phyloP scores from a whole-genome alignment of 2,888 invertebrate species.

The Xestia c-nigrum region DNA sequence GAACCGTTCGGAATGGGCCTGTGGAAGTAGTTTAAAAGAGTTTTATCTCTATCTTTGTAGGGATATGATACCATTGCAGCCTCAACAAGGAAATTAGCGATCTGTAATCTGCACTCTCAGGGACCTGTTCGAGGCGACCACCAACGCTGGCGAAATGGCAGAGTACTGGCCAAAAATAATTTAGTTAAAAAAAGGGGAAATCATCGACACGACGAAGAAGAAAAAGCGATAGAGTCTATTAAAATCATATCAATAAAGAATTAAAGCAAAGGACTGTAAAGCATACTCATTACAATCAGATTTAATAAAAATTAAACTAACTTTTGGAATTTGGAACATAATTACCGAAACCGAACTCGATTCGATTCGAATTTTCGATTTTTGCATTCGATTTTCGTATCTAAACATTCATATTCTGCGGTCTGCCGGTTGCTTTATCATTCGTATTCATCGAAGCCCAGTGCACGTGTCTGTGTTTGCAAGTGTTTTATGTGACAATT shows the following conservation, averaged over 20 bases:
- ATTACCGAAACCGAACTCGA: not conserved
- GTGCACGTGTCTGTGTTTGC: not conserved
- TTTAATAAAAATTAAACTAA: not conserved
- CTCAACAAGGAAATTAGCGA: not conserved
- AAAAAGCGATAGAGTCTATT: too few species aligned
- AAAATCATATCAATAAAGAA: not conserved
- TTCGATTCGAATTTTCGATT: not conserved
- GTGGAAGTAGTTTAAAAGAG: conserved; percentile 20
- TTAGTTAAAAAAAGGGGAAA: too few species aligned
- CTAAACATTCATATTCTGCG: not conserved
- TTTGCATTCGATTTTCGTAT: not conserved
- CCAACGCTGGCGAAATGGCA: too few species aligned
- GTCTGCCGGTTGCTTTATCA: not conserved
- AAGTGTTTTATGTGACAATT: not conserved
- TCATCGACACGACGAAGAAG: too few species aligned
- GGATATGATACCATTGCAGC: conserved; percentile 16
- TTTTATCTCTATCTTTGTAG: conserved; percentile 6
- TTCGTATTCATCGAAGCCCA: conserved; percentile 2
- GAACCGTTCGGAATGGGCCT: not conserved
- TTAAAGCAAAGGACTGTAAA: not conserved
- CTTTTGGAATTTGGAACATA: not conserved
- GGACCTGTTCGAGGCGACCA: too few species aligned
- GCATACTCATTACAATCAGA: not conserved
- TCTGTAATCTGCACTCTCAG: too few species aligned
- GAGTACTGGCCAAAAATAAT: too few species aligned